Base-by-base conservation (phyloP, 2,797 vertebrate species). In the Pseudomugil tenellus region DNA sequence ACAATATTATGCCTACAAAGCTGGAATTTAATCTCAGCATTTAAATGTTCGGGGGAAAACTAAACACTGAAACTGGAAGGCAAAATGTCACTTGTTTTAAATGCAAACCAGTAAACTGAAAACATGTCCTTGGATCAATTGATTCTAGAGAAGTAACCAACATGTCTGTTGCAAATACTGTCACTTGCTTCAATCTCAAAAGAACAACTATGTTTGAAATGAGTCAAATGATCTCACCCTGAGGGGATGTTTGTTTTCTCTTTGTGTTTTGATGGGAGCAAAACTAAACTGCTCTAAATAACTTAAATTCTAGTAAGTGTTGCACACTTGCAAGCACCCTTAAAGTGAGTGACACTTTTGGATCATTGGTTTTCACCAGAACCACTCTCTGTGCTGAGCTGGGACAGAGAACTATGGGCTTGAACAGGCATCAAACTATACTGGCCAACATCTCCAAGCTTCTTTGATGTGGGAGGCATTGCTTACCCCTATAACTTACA, bases 391-490 rank as follows among this genome's bases (percentile, higher is more conserved):
- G 59, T 67, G 61, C 75, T 56, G 68, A 60, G 77, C 52, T 29
- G 52, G 80, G 76, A 73, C 72, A 63, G 55, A 62, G 70, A 79
- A 76, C 82, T 67, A 69, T 68, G 74, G 79, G 77, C 76, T 83
- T 84, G 83, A 74, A 78, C 81, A 83, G 71, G 65, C 83, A 81
- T 81, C 88, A 87, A 69, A 89, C 87, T 87, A 87, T 37, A 58
- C 73, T 72, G 87, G 86, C 81, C 89, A 88, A 86, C 89, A 80
- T 89, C 89, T 78, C 66, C 76, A 73, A 84, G 86, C 86, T 61
- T 69, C 86, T 92, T 89, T 92, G 87, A 93, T 92, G 92, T 90
- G 79, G 84, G 90, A 92, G 90, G 87, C 87, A 84, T 88, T 90
- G 86, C 89, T 89, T 89, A 91, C 83, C 83, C 81, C 71, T 90